Evolutionary conservation across 2,113 vertebrate species (phyloP).

Genomic region (Corythaixoides concolor): DNA sequence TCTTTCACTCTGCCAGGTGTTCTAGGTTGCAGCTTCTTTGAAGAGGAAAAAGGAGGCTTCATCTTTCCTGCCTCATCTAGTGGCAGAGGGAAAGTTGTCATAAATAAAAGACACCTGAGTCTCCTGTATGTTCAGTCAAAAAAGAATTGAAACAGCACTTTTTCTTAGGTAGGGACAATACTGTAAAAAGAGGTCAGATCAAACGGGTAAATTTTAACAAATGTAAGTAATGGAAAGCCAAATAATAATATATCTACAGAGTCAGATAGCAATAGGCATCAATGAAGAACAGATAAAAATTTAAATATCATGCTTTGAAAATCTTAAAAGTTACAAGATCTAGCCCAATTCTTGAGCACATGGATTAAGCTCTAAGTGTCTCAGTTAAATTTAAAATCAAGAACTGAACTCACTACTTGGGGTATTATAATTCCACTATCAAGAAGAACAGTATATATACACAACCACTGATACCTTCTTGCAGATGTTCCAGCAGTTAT

Average conservation of each 20-base stretch:
- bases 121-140: background rate
- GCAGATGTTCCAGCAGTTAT: background rate
- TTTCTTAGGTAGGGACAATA: background rate
- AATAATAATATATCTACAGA: background rate
- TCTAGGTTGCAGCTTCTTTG: background rate
- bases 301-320: background rate
- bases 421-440: background rate
- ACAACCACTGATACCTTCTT: background rate
- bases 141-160: background rate
- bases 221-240: background rate
- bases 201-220: background rate
- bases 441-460: background rate
- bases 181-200: background rate
- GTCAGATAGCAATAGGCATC: accelerated
- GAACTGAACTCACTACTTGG: background rate
- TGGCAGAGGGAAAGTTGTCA: background rate
- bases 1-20: background rate
- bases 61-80: background rate
- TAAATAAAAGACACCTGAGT: background rate
- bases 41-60: background rate
- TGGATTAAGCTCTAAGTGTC: background rate
- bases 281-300: background rate
- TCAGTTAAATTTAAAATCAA: background rate
- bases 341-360: background rate
- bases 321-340: background rate